Base-by-base conservation (phyloP, 2,113 vertebrate genomes). In the Synchiropus splendidus region DNA sequence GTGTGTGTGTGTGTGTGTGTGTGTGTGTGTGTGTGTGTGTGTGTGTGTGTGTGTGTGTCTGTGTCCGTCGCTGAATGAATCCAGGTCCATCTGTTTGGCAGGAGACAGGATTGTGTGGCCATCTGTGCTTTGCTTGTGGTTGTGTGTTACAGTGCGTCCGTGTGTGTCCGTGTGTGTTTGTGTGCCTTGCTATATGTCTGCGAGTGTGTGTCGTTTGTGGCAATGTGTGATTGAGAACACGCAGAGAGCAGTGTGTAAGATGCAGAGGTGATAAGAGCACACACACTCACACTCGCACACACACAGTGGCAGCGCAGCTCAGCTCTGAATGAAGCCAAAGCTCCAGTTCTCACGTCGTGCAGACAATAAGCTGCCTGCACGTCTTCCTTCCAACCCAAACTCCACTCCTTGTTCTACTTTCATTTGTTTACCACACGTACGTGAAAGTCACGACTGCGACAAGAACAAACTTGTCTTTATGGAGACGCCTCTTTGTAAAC, bases 31-130 rank as follows among this genome's bases (percentile, higher is more conserved):
- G 34, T 62, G 50, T 53, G 42, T 58, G 14, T 39, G 51, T 60
- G 46, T 67, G 57, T 70, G 55, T 64, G 53, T 67, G 52, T 55
- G 47, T 70, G 40, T 72, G 59, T 72, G 64, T 69, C 44, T 64
- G 71, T 88, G 87, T 89, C 88, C 86, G 83, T 86, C 87, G 80
- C 88, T 87, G 90, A 88, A 89, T 89, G 69, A 71, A 77, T 88
- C 78, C 77, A 89, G 77, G 88, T 90, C 89, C 91, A 94, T 92
- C 92, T 93, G 91, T 90, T 93, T 92, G 90, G 88, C 88, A 92
- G 87, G 79, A 87, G 88, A 90, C 88, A 89, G 86, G 87, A 90
- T 89, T 90, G 83, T 86, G 80, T 88, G 89, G 90, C 91, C 92
- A 95, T 95, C 91, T 94, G 90, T 88, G 90, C 85, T 83, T 77